These are phyloP conservation scores for Coptodon rendalli DNA, from an alignment of 2,113 vertebrate genomes.

Conservation along the genomic window DNA sequence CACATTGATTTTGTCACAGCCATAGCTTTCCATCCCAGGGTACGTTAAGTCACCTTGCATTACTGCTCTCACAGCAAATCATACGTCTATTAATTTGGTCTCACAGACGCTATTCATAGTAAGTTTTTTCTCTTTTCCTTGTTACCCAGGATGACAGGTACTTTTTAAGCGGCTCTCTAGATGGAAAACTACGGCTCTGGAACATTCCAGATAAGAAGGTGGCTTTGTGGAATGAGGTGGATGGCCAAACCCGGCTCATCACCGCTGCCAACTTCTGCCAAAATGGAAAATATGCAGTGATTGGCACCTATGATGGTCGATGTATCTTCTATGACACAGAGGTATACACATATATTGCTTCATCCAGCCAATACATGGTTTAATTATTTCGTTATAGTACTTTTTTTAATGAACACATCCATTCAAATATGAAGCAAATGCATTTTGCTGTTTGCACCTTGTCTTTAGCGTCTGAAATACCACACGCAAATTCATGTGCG, in stretches of 20 bases:
- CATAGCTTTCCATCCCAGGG: constrained; percentile 96
- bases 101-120: neutral
- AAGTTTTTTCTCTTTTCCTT: neutral
- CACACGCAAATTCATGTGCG: constrained; percentile 97
- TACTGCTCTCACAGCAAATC: neutral
- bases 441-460: neutral
- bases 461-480: constrained; percentile 89
- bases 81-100: neutral
- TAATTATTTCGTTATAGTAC: neutral
- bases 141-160: constrained; percentile 87
- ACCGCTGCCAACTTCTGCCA: constrained; percentile 99
- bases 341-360: constrained; percentile 54
- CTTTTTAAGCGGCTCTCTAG: constrained; percentile 94
- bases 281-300: constrained; percentile 96
- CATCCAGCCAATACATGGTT: neutral
- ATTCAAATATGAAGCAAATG: neutral
- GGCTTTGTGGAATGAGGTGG: constrained; percentile 97
- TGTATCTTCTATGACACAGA: constrained; percentile 99
- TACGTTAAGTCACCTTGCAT: constrained; percentile 64
- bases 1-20: constrained; percentile 99
- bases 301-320: constrained; percentile 94
- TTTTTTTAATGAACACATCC: neutral
- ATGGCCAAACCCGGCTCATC: constrained; percentile 95
- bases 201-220: constrained; percentile 99
- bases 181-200: constrained; percentile 96